Conservation (phyloP, 2,113 vertebrate genomes). For the Candoia aspera region DNA sequence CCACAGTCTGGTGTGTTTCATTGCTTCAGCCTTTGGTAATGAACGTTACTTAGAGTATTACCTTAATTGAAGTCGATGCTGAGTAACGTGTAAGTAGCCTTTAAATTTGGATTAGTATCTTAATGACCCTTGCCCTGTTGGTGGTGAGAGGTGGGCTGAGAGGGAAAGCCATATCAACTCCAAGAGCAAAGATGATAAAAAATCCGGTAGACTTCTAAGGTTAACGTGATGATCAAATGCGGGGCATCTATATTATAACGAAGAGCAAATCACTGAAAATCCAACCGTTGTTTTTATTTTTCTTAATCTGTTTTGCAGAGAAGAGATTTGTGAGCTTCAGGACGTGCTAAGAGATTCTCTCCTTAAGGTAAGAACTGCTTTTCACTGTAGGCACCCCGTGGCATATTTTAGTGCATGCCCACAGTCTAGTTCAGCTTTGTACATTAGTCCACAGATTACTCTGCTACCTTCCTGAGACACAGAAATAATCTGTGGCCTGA, state of each 20-base stretch:
- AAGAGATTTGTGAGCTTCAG: slow-evolving; percentile 28
- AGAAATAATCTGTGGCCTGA: fast-evolving
- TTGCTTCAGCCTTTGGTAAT: neutral
- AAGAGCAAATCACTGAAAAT: neutral
- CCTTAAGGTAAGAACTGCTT: slow-evolving; percentile 56
- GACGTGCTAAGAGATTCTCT: slow-evolving; percentile 27
- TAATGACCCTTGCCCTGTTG: neutral
- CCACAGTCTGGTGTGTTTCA: neutral
- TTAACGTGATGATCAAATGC: neutral
- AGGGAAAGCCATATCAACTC: neutral
- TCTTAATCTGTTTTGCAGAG: slow-evolving; percentile 55
- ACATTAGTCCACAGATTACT: too few species aligned
- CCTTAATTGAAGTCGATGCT: neutral
- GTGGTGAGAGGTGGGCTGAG: neutral
- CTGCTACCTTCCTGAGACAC: neutral
- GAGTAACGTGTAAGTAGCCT: neutral
- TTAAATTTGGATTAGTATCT: neutral
- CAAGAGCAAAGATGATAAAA: neutral
- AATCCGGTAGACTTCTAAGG: neutral
- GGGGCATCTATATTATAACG: neutral
- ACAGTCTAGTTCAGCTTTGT: neutral
- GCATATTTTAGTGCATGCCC: too few species aligned
- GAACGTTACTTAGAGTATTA: neutral
- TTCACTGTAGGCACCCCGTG: fast-evolving
- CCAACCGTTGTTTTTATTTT: neutral